A percentile compares a stretch with the other conserved stretches of the same genome.
These are phyloP conservation scores for Drosophila aldrichi DNA, from an alignment of 2,888 invertebrate genomes.

Conservation along the genomic window DNA sequence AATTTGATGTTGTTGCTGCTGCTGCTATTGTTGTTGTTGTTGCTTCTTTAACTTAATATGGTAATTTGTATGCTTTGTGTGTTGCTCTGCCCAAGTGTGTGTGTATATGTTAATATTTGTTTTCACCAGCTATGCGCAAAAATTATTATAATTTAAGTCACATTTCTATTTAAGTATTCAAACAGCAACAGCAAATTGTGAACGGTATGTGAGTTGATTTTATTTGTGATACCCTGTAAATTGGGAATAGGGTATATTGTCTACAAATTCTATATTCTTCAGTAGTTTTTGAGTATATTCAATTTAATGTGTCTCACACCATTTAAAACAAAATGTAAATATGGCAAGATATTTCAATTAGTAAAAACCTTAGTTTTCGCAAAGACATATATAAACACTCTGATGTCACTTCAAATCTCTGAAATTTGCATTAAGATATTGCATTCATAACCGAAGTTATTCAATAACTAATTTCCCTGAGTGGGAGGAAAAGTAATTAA, in stretches of 20 bases:
- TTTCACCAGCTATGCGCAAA: conserved; percentile 53
- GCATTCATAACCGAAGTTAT: background rate
- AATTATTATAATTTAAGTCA: conserved; percentile 67
- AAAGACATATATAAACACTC: too few species aligned
- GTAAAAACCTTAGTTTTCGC: too few species aligned
- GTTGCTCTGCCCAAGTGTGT: conserved; percentile 13
- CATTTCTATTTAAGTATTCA: conserved; percentile 60
- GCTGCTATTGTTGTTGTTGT: conserved; percentile 26
- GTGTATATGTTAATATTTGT: conserved; percentile 37
- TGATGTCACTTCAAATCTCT: background rate
- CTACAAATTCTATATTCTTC: too few species aligned
- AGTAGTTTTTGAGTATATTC: too few species aligned
- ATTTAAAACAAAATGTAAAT: too few species aligned
- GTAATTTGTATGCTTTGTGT: conserved; percentile 56
- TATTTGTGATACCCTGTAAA: background rate
- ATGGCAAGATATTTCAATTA: too few species aligned
- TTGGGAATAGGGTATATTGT: too few species aligned
- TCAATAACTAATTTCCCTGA: background rate
- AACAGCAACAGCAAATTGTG: conserved; percentile 40
- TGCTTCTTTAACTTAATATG: conserved; percentile 57
- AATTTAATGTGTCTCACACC: too few species aligned
- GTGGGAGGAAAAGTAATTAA: background rate
- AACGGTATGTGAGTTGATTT: conserved; percentile 28
- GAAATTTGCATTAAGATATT: background rate
- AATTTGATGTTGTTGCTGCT: background rate